A percentile compares a stretch with the other conserved stretches of the same genome.
These are phyloP conservation scores for Bovichtus diacanthus DNA, from an alignment of 2,797 vertebrate genomes.

Conservation along the genomic window DNA sequence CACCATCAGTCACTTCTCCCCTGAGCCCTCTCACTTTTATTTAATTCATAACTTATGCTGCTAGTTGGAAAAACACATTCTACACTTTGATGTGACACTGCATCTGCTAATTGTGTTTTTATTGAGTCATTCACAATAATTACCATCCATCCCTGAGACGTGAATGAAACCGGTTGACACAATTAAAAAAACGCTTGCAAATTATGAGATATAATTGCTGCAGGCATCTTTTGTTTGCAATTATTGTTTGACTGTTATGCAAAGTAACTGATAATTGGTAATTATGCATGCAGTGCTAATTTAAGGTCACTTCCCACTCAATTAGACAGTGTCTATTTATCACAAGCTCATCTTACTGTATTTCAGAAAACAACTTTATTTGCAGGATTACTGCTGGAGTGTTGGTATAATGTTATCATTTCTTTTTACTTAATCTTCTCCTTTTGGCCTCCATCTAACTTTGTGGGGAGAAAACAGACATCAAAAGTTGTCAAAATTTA, in stretches of 20 bases:
- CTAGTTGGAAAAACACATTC: conserved; percentile 58
- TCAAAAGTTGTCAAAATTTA: background rate
- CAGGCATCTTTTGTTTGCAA: conserved; percentile 63
- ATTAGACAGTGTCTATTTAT: conserved; percentile 58
- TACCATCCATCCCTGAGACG: conserved; percentile 56
- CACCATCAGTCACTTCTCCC: conserved; percentile 51
- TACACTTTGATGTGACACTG: conserved; percentile 59
- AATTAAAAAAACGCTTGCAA: conserved; percentile 72
- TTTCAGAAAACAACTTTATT: conserved; percentile 47
- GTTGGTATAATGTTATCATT: conserved; percentile 1
- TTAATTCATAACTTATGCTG: conserved; percentile 54
- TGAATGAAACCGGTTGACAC: conserved; percentile 71
- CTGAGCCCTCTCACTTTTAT: conserved; percentile 45
- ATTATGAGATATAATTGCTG: conserved; percentile 73
- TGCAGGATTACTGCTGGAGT: conserved; percentile 17
- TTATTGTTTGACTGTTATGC: conserved; percentile 71
- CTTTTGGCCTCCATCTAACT: background rate
- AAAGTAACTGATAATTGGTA: conserved; percentile 71
- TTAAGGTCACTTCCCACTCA: conserved; percentile 62
- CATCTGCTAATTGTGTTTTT: conserved; percentile 74
- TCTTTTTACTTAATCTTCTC: background rate
- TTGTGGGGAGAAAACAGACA: background rate
- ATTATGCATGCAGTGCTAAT: conserved; percentile 71
- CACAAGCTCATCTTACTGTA: conserved; percentile 64
- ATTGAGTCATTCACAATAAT: conserved; percentile 75